phyloP scores from a whole-genome alignment of 2,888 invertebrate species.

The Oligia strigilis region DNA sequence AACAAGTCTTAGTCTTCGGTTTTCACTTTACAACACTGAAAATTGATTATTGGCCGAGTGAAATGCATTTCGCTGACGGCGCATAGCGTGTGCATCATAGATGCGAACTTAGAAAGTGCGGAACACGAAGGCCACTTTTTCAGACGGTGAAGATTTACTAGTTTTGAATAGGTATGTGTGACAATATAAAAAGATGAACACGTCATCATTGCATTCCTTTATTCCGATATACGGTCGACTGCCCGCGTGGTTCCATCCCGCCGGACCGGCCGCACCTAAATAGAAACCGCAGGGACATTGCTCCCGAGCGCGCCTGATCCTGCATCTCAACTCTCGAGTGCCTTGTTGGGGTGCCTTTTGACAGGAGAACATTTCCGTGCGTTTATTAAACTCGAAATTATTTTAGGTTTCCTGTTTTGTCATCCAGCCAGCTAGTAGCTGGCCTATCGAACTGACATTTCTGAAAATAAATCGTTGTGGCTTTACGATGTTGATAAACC shows the following conservation, averaged over 20 bases:
- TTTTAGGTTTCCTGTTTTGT: slow-evolving; percentile 49
- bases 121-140: slow-evolving; percentile 47
- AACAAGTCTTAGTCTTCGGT: slow-evolving; percentile 49
- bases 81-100: slow-evolving; percentile 52
- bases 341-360: slow-evolving; percentile 82
- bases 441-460: slow-evolving; percentile 50
- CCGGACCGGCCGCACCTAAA: slow-evolving; percentile 89
- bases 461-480: slow-evolving; percentile 61
- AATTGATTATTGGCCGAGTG: slow-evolving; percentile 64
- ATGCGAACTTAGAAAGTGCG: slow-evolving; percentile 70
- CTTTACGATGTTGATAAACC: slow-evolving; percentile 70
- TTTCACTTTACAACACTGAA: slow-evolving; percentile 66
- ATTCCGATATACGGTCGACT: slow-evolving; percentile 85
- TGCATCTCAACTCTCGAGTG: slow-evolving; percentile 83
- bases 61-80: slow-evolving; percentile 61
- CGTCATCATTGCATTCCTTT: slow-evolving; percentile 83
- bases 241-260: slow-evolving; percentile 86
- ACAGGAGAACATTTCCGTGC: slow-evolving; percentile 62
- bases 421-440: slow-evolving; percentile 19
- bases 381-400: slow-evolving; percentile 42
- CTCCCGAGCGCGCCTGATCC: slow-evolving; percentile 86
- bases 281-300: slow-evolving; percentile 90
- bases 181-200: slow-evolving; percentile 70
- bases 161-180: slow-evolving; percentile 43
- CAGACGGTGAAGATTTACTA: slow-evolving; percentile 13